These are phyloP conservation scores for Lasioglossum villosulum DNA, from an alignment of 2,888 invertebrate species.

Conservation along the genomic window DNA sequence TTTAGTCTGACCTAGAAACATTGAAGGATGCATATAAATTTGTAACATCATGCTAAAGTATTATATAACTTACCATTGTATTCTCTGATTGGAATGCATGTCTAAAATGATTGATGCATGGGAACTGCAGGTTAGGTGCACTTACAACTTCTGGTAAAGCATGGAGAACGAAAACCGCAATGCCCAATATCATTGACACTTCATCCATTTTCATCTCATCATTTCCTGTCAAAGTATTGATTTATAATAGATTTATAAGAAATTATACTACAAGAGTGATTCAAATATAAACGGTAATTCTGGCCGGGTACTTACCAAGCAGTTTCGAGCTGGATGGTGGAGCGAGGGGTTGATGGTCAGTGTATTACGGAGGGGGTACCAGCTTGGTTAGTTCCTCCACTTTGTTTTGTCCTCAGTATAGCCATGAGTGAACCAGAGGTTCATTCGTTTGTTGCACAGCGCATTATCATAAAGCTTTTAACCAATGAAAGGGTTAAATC, in stretches of 20 bases:
- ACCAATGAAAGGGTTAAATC: too few species aligned
- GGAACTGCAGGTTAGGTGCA: constrained; percentile 94
- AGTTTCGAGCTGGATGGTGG: too few species aligned
- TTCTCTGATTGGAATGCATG: constrained; percentile 91
- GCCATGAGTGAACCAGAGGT: too few species aligned
- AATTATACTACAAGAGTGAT: not conserved
- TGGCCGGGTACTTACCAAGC: too few species aligned
- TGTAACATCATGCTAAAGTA: constrained; percentile 21
- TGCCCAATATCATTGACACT: constrained; percentile 94
- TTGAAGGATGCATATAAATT: constrained; percentile 5
- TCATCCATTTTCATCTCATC: constrained; percentile 93
- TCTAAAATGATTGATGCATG: constrained; percentile 96
- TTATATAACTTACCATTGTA: constrained; percentile 84
- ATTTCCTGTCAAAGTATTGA: constrained; percentile 84
- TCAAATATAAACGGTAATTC: too few species aligned
- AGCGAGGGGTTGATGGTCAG: too few species aligned
- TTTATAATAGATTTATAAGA: constrained; percentile 55
- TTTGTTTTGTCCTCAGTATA: too few species aligned
- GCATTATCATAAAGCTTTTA: too few species aligned
- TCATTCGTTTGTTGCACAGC: too few species aligned
- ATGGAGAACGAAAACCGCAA: constrained; percentile 94
- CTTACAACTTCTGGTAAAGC: constrained; percentile 91
- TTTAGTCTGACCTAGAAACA: constrained; percentile 88
- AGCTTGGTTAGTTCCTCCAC: too few species aligned
- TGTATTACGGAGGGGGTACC: too few species aligned